Conservation (phyloP, 2,888 invertebrate genomes). For the Eurytoma adleriae region DNA sequence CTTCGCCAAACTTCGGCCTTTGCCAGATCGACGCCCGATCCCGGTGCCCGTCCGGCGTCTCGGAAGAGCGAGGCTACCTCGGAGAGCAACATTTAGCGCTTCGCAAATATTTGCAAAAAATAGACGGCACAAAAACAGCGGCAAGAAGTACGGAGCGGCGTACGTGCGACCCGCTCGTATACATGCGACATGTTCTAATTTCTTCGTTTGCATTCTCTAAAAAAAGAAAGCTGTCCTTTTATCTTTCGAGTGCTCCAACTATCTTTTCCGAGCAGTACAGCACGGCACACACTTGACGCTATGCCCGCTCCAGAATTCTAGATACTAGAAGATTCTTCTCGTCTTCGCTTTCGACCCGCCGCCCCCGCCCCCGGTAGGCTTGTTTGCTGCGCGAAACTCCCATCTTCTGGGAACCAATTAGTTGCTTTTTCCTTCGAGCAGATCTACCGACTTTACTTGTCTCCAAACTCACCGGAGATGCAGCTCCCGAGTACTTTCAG, state of each 20-base stretch:
- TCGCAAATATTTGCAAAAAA: slow-evolving; percentile 26
- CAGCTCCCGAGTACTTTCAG: slow-evolving; percentile 41
- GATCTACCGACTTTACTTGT: slow-evolving; percentile 57
- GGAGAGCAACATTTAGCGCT: not conserved
- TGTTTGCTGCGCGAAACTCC: slow-evolving; percentile 71
- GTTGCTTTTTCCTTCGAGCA: slow-evolving; percentile 72
- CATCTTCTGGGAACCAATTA: slow-evolving; percentile 73
- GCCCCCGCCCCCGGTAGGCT: slow-evolving; percentile 60
- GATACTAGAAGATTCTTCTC: slow-evolving; percentile 69
- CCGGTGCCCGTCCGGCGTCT: not conserved
- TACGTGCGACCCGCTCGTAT: slow-evolving; percentile 57
- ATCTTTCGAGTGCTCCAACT: slow-evolving; percentile 71
- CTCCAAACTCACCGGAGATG: slow-evolving; percentile 39
- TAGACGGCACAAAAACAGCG: not conserved
- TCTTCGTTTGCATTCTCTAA: slow-evolving; percentile 71
- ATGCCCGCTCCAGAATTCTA: slow-evolving; percentile 73
- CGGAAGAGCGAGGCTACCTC: not conserved
- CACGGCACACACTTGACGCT: slow-evolving; percentile 69
- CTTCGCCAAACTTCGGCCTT: not conserved
- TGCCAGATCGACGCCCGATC: not conserved
- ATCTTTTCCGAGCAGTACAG: slow-evolving; percentile 63
- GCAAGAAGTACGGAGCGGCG: slow-evolving; percentile 26
- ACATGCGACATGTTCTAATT: slow-evolving; percentile 67
- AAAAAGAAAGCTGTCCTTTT: slow-evolving; percentile 70
- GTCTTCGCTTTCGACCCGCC: slow-evolving; percentile 57